Conservation (phyloP, 1,140 invertebrate species). For the Caenorhabditis inopinata region DNA sequence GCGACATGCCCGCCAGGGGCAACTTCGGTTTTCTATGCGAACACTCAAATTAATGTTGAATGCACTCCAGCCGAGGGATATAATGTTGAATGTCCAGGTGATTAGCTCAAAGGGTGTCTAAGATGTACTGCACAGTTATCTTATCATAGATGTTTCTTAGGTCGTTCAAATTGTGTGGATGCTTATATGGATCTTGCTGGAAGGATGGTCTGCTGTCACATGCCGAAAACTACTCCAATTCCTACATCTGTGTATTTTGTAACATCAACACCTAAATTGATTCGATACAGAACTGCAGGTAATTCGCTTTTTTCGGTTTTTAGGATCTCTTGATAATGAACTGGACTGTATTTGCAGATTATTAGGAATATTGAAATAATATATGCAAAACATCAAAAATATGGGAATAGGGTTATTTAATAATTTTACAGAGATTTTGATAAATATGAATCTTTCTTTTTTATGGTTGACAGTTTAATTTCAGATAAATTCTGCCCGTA, state of each 20-base stretch:
- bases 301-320: too few relatives aligned
- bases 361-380: too few relatives aligned
- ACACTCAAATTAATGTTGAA: conserved; percentile 15
- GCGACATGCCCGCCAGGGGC: not conserved
- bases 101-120: too few relatives aligned
- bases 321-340: too few relatives aligned
- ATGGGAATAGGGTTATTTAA: too few relatives aligned
- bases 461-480: not conserved
- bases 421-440: too few relatives aligned
- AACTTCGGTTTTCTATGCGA: conserved; percentile 8
- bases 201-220: conserved; percentile 4
- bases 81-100: conserved; percentile 17
- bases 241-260: not conserved
- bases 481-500: not conserved
- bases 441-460: too few relatives aligned
- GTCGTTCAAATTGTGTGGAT: not conserved
- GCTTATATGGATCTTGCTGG: conserved; percentile 18
- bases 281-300: conserved; percentile 4
- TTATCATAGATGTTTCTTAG: not conserved
- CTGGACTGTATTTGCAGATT: too few relatives aligned
- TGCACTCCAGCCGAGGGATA: conserved; percentile 30
- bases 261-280: not conserved
- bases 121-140: not conserved
- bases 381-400: too few relatives aligned
- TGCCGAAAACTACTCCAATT: conserved; percentile 15